Evolutionary conservation across 2,797 vertebrate genomes (phyloP).

Genomic region (Centroberyx gerrardi): DNA sequence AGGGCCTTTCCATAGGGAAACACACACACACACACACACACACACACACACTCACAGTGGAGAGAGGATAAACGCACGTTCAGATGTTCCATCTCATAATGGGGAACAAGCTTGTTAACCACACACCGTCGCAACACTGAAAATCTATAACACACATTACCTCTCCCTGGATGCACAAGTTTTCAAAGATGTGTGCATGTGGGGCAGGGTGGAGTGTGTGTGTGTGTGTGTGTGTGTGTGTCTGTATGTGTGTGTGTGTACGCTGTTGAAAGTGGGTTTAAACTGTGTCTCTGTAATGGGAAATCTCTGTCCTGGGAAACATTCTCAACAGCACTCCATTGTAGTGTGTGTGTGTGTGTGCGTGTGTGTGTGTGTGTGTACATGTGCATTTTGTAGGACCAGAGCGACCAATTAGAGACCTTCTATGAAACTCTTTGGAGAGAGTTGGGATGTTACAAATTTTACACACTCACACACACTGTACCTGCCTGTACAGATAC

Average conservation of each 20-base stretch:
- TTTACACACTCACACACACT: neutral
- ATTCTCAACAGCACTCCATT: slow-evolving; percentile 10
- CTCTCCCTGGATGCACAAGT: slow-evolving; percentile 15
- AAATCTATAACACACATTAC: slow-evolving; percentile 39
- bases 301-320: slow-evolving; percentile 49
- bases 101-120: slow-evolving; percentile 60
- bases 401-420: slow-evolving; percentile 45
- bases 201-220: slow-evolving; percentile 3
- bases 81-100: slow-evolving; percentile 37
- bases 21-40: neutral
- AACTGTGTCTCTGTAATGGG: slow-evolving; percentile 16
- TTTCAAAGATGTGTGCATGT: slow-evolving; percentile 2
- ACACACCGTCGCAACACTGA: slow-evolving; percentile 26
- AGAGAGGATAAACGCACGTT: slow-evolving; percentile 11
- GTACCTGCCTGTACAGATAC: neutral
- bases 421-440: slow-evolving; percentile 18
- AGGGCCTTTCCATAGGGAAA: slow-evolving; percentile 9
- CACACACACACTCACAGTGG: neutral
- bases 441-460: slow-evolving; percentile 12
- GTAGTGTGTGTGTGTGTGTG: neutral
- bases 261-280: slow-evolving; percentile 21
- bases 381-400: slow-evolving; percentile 8
- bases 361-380: neutral
- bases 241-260: neutral
- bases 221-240: slow-evolving; percentile 1